phyloP scores from a whole-genome alignment of 1,140 invertebrate species.

The Oryzaephilus surinamensis region DNA sequence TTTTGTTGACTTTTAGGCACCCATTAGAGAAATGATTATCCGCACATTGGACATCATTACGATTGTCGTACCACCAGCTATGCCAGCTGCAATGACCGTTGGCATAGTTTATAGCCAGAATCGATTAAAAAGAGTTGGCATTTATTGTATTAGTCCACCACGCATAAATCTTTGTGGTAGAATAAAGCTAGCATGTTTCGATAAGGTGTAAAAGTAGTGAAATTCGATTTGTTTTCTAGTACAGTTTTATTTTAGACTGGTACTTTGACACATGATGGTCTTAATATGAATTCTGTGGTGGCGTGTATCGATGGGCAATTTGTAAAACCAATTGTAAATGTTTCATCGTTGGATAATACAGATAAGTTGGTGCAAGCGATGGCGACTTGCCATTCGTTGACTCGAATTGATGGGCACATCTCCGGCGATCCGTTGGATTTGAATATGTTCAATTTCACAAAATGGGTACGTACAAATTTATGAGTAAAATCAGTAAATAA shows the following conservation, averaged over 20 bases:
- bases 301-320: conserved; percentile 49
- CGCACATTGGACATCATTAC: conserved; percentile 83
- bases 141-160: conserved; percentile 85
- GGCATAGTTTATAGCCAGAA: conserved; percentile 73
- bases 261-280: conserved; percentile 86
- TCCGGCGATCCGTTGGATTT: conserved; percentile 77
- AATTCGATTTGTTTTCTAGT: conserved; percentile 18
- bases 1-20: conserved; percentile 23
- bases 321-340: conserved; percentile 45
- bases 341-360: conserved; percentile 38
- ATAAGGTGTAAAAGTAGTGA: no score
- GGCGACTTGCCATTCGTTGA: conserved; percentile 73
- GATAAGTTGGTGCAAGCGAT: conserved; percentile 49
- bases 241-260: conserved; percentile 74
- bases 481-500: neutral
- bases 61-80: conserved; percentile 87
- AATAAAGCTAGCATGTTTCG: conserved; percentile 89
- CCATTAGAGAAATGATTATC: conserved; percentile 39
- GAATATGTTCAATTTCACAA: conserved; percentile 81
- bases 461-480: conserved; percentile 47
- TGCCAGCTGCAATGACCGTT: conserved; percentile 90
- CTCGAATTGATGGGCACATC: conserved; percentile 63
- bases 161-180: conserved; percentile 84
- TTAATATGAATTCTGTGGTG: conserved; percentile 84
- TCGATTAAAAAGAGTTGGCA: conserved; percentile 63